Percentiles rank a stretch among this genome's conserved stretches.
These are phyloP conservation scores for Drosophila kepulauana DNA, from an alignment of 1,140 invertebrate species.

Conservation along the genomic window DNA sequence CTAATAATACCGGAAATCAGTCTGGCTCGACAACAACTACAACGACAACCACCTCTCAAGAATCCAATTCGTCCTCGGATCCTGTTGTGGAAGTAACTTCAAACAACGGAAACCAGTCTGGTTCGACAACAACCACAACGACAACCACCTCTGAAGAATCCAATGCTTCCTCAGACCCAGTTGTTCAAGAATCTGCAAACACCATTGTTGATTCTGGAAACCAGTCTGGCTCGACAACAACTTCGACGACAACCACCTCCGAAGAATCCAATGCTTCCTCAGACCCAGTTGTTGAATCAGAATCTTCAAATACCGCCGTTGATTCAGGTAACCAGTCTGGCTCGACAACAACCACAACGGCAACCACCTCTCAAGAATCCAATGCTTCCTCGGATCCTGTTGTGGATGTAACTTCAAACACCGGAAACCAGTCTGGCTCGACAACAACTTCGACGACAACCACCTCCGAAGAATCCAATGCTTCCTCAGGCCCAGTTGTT, in stretches of 20 bases:
- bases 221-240: conserved; percentile 7
- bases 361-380: background rate
- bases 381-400: background rate
- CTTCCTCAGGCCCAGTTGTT: background rate
- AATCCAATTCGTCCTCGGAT: background rate
- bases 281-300: background rate
- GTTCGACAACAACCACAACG: background rate
- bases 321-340: conserved; percentile 7
- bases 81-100: background rate
- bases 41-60: conserved; percentile 12
- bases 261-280: background rate
- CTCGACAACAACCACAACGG: conserved; percentile 1
- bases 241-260: conserved; percentile 1
- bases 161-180: background rate
- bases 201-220: background rate
- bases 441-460: conserved; percentile 3
- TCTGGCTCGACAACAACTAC: conserved; percentile 19
- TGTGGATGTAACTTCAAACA: background rate
- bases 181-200: background rate
- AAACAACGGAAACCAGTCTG: background rate
- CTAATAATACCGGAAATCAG: too few relatives aligned
- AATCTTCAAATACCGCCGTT: background rate
- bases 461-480: background rate
- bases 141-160: conserved; percentile 5
- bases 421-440: conserved; percentile 3